Evolutionary conservation across 2,888 invertebrate genomes (phyloP), one percentile per base, ranked within the genome.

Genomic region (Protonemura montana): DNA sequence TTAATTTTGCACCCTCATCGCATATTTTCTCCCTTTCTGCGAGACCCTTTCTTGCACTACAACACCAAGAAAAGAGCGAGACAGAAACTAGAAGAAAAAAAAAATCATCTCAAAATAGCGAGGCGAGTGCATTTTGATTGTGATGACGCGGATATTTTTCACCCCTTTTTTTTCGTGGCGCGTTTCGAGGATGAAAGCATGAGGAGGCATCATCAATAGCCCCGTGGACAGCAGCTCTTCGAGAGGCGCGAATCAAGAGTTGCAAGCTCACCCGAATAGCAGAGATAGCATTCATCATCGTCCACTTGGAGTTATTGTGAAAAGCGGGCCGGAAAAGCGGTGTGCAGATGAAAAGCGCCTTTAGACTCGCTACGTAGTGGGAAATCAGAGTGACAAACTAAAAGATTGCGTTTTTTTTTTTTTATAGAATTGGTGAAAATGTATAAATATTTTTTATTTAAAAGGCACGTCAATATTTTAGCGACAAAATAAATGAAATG

Each of bases 1-100:
- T 84, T 84, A 84, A 84, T 84, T 84, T 84, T 84, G 84, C 84
- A 84, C 84, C 76, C 84, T 84, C 84, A 84, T n/a, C 84, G 84
- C 28, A 59, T 84, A 26, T 78, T 81, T 30, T 81, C n/a, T 59
- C 59, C 21, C 21, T 21, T 2, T 59, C 59, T 21, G 21, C 59
- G 59, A 21, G 59, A 59, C 21, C 59, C 21, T 59, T 59, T 59
- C 59, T 59, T 59, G 59, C 13, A 59, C 13, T 1, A 59, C 59
- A 21, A 21, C 59, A 21, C 16, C 59, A 59, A 21, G 59, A 59
- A 59, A 59, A 59, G 21, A 59, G 59, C 59, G 59, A 2, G 59
- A 59, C 21, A 21, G 59, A 59, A 59, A 3, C 59, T 10, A 59
- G 21, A 21, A 13, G 13, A 78, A 78, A 78, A 78, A 78, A 78